Evolutionary conservation across 2,113 vertebrate species (phyloP).

Genomic region (Microcebus murinus): DNA sequence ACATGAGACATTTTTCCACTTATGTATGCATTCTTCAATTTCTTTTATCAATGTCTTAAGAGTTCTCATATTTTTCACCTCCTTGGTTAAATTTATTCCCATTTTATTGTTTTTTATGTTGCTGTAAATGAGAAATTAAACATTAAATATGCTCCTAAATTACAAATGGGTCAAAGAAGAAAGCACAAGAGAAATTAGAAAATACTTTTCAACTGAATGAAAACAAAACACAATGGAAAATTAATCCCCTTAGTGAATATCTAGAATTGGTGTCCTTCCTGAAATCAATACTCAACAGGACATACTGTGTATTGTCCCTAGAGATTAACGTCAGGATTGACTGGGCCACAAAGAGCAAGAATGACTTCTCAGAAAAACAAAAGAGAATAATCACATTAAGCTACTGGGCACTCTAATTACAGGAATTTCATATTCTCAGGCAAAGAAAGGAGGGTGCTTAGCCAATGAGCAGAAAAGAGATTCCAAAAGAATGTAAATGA

Average conservation of each 20-base stretch:
- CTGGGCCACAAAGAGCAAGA: not conserved
- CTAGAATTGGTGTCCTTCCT: not conserved
- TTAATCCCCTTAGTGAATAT: not conserved
- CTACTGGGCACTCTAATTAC: not conserved
- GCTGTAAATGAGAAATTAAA: not conserved
- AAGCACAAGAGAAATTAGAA: not conserved
- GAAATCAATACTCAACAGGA: not conserved
- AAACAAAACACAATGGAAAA: not conserved
- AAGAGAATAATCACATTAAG: not conserved
- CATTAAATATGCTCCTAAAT: not conserved
- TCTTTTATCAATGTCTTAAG: not conserved
- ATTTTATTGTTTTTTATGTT: not conserved
- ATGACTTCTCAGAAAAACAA: constrained; percentile 31
- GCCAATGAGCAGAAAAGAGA: constrained; percentile 9
- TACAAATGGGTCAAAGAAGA: not conserved
- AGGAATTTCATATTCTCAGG: not conserved
- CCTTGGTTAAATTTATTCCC: not conserved
- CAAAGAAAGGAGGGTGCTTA: not conserved
- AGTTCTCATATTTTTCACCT: not conserved
- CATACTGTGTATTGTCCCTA: not conserved
- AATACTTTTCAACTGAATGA: not conserved
- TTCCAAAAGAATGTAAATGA: not conserved
- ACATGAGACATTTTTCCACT: not conserved
- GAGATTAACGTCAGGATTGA: not conserved
- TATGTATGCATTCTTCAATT: not conserved